Conservation (phyloP, 2,113 vertebrate genomes). For the Dendropsophus ebraccatus region DNA sequence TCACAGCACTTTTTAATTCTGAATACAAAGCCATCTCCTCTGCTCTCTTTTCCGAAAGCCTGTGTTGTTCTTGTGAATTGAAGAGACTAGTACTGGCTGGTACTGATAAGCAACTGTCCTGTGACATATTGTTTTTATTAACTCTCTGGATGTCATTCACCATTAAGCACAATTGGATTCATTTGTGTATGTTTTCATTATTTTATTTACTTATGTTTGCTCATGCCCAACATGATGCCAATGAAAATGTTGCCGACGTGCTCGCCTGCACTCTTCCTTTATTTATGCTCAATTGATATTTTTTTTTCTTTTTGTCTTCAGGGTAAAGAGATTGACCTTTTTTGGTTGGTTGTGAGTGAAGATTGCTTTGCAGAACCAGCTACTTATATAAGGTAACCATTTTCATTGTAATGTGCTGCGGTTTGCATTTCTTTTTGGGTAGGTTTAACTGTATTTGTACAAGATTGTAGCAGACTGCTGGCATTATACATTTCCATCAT, state of each 20-base stretch:
- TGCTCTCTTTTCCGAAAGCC: constrained; percentile 60
- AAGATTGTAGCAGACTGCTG: neutral
- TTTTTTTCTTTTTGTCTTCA: constrained; percentile 80
- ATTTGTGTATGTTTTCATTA: constrained; percentile 59
- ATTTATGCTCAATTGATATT: constrained; percentile 64
- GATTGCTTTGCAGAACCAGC: constrained; percentile 88
- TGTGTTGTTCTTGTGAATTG: constrained; percentile 65
- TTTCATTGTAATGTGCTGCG: neutral
- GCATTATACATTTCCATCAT: neutral
- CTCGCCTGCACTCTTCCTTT: constrained; percentile 67
- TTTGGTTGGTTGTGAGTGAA: constrained; percentile 84
- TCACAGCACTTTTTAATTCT: neutral
- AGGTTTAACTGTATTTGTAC: neutral
- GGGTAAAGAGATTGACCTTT: constrained; percentile 88
- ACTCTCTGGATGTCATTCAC: constrained; percentile 67
- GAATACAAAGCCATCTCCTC: constrained; percentile 66
- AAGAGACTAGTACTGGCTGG: constrained; percentile 63
- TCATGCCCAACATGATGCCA: constrained; percentile 64
- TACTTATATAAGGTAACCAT: constrained; percentile 87
- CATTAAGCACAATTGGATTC: constrained; percentile 63
- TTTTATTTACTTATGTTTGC: constrained; percentile 68
- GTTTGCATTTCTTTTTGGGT: neutral
- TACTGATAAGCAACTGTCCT: constrained; percentile 66
- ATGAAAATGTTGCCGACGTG: constrained; percentile 64
- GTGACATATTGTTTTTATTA: constrained; percentile 71